phyloP scores from a whole-genome alignment of 2,888 invertebrate genomes.

The Metalampra italica region DNA sequence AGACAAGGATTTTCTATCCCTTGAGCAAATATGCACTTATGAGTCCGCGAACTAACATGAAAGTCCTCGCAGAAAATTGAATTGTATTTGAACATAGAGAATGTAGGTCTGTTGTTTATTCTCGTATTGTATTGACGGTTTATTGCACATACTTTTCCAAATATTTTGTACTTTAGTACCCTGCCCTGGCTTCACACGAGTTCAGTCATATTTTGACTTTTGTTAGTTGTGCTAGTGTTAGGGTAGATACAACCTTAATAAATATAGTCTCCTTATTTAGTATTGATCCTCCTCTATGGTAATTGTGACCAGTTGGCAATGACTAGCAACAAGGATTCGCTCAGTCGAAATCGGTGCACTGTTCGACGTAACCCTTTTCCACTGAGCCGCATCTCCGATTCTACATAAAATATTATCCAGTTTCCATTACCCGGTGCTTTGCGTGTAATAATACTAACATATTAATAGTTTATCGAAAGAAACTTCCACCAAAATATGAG shows the following conservation, averaged over 20 bases:
- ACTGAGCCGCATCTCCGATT: no score
- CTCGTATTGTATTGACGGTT: constrained; percentile 18
- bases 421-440: no score
- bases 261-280: no score
- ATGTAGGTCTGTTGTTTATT: constrained; percentile 39
- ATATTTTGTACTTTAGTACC: neutral
- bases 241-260: no score
- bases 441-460: no score
- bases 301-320: no score
- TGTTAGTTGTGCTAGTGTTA: no score
- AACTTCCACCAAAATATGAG: constrained; percentile 21
- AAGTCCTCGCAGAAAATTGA: constrained; percentile 56
- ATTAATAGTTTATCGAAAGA: neutral
- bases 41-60: constrained; percentile 47
- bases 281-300: no score
- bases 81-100: constrained; percentile 43
- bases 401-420: no score
- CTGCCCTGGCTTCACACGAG: neutral
- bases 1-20: constrained; percentile 57
- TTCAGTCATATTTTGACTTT: neutral
- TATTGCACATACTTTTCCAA: constrained; percentile 15
- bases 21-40: constrained; percentile 62
- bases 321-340: no score
- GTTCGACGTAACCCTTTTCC: no score
- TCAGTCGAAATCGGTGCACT: no score